Evolutionary conservation across 1,140 invertebrate genomes (phyloP).

Genomic region (Mercenaria mercenaria): DNA sequence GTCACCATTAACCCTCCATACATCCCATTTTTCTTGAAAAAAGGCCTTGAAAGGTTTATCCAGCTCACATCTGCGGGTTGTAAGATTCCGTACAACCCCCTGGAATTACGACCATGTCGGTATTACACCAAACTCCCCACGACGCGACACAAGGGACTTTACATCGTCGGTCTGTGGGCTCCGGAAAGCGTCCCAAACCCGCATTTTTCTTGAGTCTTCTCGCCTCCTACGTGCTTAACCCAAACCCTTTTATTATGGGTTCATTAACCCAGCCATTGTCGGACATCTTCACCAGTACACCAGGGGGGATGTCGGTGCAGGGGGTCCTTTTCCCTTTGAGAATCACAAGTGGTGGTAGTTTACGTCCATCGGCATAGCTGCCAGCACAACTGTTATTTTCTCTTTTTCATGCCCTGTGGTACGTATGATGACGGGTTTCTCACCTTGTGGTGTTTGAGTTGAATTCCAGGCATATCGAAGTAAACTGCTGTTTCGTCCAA

Average conservation of each 20-base stretch:
- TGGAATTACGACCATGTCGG: not conserved
- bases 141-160: not conserved
- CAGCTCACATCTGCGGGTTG: not conserved
- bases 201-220: too few relatives aligned
- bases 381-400: constrained; percentile 24
- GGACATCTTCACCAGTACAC: not conserved
- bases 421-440: not conserved
- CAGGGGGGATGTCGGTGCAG: not conserved
- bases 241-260: too few relatives aligned
- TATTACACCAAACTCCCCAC: not conserved
- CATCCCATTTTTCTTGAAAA: not conserved
- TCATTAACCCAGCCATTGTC: not conserved
- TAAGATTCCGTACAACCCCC: not conserved
- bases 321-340: not conserved
- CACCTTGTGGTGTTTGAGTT: not conserved
- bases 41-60: not conserved
- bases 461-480: not conserved
- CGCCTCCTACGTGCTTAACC: too few relatives aligned
- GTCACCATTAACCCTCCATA: too few relatives aligned
- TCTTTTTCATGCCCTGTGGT: not conserved
- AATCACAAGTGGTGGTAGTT: constrained; percentile 25
- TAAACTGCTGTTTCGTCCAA: not conserved
- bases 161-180: not conserved
- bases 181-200: not conserved
- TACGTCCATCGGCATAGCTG: constrained; percentile 3